A percentile compares a stretch with the other conserved stretches of the same genome.
These are phyloP conservation scores for Hypolimnas misippus DNA, from an alignment of 2,888 invertebrate genomes.

Conservation along the genomic window DNA sequence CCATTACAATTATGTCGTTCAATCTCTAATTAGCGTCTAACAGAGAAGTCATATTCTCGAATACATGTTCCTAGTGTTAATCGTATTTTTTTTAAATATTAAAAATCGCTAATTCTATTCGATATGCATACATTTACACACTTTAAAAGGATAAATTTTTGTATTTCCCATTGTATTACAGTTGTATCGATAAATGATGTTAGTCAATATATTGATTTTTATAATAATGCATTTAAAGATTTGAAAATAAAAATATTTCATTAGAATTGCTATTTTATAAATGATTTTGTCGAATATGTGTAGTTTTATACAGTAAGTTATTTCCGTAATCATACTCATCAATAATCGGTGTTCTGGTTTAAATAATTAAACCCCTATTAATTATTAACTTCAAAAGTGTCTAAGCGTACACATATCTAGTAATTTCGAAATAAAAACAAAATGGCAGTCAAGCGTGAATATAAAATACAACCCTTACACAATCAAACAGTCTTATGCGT, in stretches of 20 bases:
- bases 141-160: not conserved
- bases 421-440: constrained; percentile 49
- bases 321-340: no score
- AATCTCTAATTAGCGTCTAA: constrained; percentile 21
- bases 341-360: no score
- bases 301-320: no score
- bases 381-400: no score
- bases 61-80: constrained; percentile 9
- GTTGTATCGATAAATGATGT: no score
- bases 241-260: not conserved
- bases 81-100: constrained; percentile 10
- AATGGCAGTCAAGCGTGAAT: constrained; percentile 71
- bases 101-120: constrained; percentile 10
- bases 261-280: no score
- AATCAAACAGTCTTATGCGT: constrained; percentile 76
- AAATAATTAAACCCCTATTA: no score
- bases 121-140: not conserved
- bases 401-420: constrained; percentile 16
- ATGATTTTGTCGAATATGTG: no score
- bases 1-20: constrained; percentile 25
- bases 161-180: no score
- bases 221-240: no score
- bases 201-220: not conserved
- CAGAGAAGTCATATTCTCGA: constrained; percentile 10
- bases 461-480: constrained; percentile 67